Evolutionary conservation across 92 coral and sea anemone species (phyloP).

Genomic region (Epizoanthus ramosus): DNA sequence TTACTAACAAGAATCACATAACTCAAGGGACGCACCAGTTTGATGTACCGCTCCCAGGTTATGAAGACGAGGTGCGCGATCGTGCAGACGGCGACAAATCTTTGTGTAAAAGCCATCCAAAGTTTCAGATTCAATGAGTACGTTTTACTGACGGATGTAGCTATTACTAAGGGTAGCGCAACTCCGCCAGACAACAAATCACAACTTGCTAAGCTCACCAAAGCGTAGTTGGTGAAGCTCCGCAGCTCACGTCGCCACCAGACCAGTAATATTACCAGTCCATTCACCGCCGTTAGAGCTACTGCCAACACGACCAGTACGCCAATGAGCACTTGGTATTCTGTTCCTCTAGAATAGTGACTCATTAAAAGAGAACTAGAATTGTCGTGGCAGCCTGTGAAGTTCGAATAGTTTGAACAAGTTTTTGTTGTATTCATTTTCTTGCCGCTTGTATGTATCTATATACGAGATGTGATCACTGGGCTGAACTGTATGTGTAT

Average conservation of each 20-base stretch:
- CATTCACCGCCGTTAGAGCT: neutral
- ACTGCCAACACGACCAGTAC: neutral
- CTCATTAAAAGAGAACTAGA: neutral
- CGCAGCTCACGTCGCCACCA: slow-evolving; percentile 9
- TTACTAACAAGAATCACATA: neutral
- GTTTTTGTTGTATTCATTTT: too few relatives aligned
- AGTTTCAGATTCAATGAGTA: neutral
- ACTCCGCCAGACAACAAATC: slow-evolving; percentile 9
- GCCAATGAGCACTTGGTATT: neutral
- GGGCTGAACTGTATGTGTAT: too few relatives aligned
- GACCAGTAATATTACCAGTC: slow-evolving; percentile 4
- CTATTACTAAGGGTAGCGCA: neutral
- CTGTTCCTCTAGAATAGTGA: neutral
- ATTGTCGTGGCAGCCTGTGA: too few relatives aligned
- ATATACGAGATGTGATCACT: too few relatives aligned
- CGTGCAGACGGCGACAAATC: neutral
- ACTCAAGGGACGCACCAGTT: neutral
- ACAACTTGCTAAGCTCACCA: slow-evolving; percentile 1
- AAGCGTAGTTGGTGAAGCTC: slow-evolving; percentile 6
- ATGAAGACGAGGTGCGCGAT: slow-evolving; percentile 11
- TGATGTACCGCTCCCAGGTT: slow-evolving; percentile 17
- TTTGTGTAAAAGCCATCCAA: slow-evolving; percentile 8
- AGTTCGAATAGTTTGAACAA: too few relatives aligned
- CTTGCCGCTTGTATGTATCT: too few relatives aligned
- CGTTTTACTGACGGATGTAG: neutral